Percentiles rank a stretch among this genome's conserved stretches.
Conservation (phyloP, 2,888 invertebrate species). For the Anagyrus pseudococci region DNA sequence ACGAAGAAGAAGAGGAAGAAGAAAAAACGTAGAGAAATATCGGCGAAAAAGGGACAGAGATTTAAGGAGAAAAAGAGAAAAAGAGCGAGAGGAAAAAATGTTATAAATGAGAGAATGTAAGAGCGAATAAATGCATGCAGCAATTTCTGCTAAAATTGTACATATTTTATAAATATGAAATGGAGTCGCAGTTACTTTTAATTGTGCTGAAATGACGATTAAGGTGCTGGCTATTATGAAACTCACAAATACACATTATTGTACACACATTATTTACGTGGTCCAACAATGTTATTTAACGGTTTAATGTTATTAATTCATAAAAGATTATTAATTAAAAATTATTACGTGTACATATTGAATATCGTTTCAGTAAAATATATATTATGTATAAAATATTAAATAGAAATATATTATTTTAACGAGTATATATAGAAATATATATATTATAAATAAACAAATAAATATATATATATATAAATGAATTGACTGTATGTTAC, state of each 20-base stretch:
- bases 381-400: conserved; percentile 32
- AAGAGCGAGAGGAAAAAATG: conserved; percentile 36
- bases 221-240: conserved; percentile 57
- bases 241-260: conserved; percentile 19
- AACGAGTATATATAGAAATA: conserved; percentile 27
- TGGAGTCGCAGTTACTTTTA: conserved; percentile 47
- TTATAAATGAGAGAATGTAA: too few relatives aligned
- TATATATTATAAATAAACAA: conserved; percentile 51
- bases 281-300: conserved; percentile 61
- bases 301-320: conserved; percentile 57
- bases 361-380: conserved; percentile 47
- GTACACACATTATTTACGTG: conserved; percentile 47
- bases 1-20: too few relatives aligned
- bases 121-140: not conserved
- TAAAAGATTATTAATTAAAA: conserved; percentile 55
- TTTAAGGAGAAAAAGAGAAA: conserved; percentile 29
- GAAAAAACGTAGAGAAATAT: too few relatives aligned
- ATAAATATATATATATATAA: conserved; percentile 2
- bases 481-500: conserved; percentile 58
- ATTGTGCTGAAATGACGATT: conserved; percentile 46
- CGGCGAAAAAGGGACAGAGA: conserved; percentile 37
- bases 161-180: conserved; percentile 54
- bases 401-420: conserved; percentile 51
- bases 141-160: not conserved
- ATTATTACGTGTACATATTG: conserved; percentile 51